Percentiles rank a stretch among this genome's conserved stretches.
Conservation (phyloP, 2,888 invertebrate genomes). For the Tetranychus piercei region DNA sequence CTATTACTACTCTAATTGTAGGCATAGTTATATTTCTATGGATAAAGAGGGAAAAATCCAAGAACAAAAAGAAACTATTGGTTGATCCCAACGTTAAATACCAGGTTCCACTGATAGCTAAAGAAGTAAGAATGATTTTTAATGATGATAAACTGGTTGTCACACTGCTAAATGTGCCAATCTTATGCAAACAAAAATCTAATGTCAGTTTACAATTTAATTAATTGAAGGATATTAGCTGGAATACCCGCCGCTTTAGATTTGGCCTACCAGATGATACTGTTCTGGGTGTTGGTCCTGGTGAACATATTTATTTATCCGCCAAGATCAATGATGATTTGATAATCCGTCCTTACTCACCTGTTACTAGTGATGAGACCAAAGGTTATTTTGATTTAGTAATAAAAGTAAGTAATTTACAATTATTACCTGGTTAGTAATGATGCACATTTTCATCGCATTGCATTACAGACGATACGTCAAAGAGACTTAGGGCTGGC, state of each 20-base stretch:
- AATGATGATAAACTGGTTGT: too few relatives aligned
- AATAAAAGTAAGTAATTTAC: slow-evolving; percentile 47
- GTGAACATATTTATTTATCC: slow-evolving; percentile 79
- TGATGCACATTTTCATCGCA: too few relatives aligned
- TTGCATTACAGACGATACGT: too few relatives aligned
- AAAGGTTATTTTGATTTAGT: slow-evolving; percentile 78
- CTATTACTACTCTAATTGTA: neutral
- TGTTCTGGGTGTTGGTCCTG: slow-evolving; percentile 51
- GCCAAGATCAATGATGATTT: slow-evolving; percentile 53
- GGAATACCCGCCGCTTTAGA: slow-evolving; percentile 79
- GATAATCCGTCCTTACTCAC: slow-evolving; percentile 88
- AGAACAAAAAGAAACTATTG: slow-evolving; percentile 33
- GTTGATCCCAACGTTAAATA: slow-evolving; percentile 70
- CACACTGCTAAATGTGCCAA: neutral
- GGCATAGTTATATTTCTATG: neutral
- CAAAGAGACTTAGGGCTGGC: too few relatives aligned
- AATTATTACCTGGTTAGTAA: too few relatives aligned
- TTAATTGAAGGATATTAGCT: slow-evolving; percentile 46
- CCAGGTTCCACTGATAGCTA: slow-evolving; percentile 62
- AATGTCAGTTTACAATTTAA: slow-evolving; percentile 15
- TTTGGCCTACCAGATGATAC: slow-evolving; percentile 75
- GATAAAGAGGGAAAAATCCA: neutral
- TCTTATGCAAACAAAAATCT: neutral
- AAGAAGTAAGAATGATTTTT: slow-evolving; percentile 31
- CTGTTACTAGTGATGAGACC: slow-evolving; percentile 86